Base-by-base conservation (phyloP, 2,888 invertebrate genomes). In the Prosapia bicincta region DNA sequence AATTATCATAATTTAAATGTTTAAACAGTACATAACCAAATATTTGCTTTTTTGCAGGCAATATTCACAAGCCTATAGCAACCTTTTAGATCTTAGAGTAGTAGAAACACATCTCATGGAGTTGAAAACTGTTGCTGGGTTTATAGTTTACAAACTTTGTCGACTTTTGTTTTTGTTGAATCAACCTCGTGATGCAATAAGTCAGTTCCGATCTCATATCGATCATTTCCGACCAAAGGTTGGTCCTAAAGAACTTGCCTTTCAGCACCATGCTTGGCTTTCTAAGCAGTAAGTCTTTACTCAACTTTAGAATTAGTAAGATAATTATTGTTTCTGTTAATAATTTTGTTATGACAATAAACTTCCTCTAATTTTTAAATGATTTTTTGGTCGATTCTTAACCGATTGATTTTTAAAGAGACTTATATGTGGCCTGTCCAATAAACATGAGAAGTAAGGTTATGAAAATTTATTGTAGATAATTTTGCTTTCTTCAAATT, bases 261-360 rank as follows among this genome's bases (percentile, higher is more conserved):
- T 99, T 87, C 99, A 99, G 84, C 98, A 98, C 86, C 92, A 94
- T 86, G 95, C 96, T 2, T 99, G 98, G 98, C 89, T 98, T 84
- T 93, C 96, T 23, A 93, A 94, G 86, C 98, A 98, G 90, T 97
- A 88, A 88, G 91, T 87, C 72, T 75, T 78, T 67, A 15, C 24
- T 65, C 20, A 20, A 65, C 69, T 9, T 66, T n/a, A 38, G 38
- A 13, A 38, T 13, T 38, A 38, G 38, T 13, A 38, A 9, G 30
- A 9, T 30, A n/a, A n/a, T n/a, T n/a, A n/a, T n/a, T n/a, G n/a
- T n/a, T n/a, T n/a, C n/a, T n/a, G n/a, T n/a, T n/a, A n/a, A n/a
- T n/a, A n/a, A n/a, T n/a, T n/a, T n/a, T n/a, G n/a, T n/a, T n/a
- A n/a, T n/a, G n/a, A n/a, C n/a, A n/a, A n/a, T n/a, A n/a, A n/a